Conservation (phyloP, 2,113 vertebrate genomes). For the Heliornis fulica region DNA sequence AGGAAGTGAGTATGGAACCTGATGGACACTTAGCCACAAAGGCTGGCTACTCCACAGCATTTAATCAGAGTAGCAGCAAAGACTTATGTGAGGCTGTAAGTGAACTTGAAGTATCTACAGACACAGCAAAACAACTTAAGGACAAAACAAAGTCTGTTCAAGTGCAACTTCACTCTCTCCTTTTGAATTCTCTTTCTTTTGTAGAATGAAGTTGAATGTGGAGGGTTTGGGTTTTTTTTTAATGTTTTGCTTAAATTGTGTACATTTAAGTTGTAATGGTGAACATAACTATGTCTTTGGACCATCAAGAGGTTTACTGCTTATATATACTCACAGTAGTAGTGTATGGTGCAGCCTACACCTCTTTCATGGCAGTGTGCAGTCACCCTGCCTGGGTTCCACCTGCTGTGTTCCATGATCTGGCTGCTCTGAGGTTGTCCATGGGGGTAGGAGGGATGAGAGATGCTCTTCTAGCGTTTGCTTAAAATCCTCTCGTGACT, state of each 20-base stretch:
- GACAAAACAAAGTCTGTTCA: neutral
- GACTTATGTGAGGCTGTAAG: neutral
- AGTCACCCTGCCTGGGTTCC: neutral
- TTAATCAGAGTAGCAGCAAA: neutral
- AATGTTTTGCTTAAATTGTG: neutral
- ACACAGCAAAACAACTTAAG: neutral
- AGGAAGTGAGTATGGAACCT: neutral
- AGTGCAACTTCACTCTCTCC: neutral
- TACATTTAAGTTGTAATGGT: neutral
- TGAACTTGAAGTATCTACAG: neutral
- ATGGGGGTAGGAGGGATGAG: neutral
- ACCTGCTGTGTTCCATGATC: rapidly evolving
- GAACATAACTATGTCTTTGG: neutral
- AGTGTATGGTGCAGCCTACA: too few species aligned
- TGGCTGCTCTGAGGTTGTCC: rapidly evolving
- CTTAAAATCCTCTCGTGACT: neutral
- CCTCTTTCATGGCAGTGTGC: neutral
- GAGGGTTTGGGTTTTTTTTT: neutral
- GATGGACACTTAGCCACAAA: neutral
- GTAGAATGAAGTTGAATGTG: neutral
- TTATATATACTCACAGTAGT: too few species aligned
- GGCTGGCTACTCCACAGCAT: neutral
- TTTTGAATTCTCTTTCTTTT: neutral
- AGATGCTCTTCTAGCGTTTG: neutral
- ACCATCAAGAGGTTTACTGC: neutral